phyloP scores from a whole-genome alignment of 2,888 invertebrate genomes.

The Steromphala cineraria region DNA sequence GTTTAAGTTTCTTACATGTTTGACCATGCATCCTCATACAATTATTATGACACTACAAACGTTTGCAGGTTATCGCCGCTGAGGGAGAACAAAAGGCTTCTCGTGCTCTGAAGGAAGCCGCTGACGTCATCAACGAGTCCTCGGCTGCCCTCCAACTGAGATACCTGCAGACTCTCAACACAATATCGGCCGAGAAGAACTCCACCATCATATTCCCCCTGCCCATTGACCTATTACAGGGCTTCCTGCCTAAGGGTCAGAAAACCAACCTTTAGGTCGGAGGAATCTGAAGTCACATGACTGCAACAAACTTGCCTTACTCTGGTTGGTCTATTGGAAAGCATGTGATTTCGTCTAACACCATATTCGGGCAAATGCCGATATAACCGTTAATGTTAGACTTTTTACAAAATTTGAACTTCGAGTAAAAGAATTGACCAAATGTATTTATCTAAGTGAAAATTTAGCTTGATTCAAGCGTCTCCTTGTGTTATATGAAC shows the following conservation, averaged over 20 bases:
- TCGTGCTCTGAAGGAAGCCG: slow-evolving; percentile 93
- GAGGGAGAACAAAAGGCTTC: slow-evolving; percentile 98
- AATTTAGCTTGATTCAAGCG: too few relatives aligned
- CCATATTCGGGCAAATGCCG: too few relatives aligned
- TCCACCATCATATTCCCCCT: slow-evolving; percentile 97
- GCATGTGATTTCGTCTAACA: not conserved
- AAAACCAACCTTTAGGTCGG: not conserved
- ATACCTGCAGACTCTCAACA: slow-evolving; percentile 95
- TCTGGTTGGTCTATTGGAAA: not conserved
- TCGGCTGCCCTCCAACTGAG: slow-evolving; percentile 95
- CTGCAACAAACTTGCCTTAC: slow-evolving; percentile 14
- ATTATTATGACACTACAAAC: not conserved
- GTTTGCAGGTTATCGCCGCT: slow-evolving; percentile 89
- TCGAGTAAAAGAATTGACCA: too few relatives aligned
- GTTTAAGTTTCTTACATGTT: too few relatives aligned
- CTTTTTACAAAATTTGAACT: too few relatives aligned
- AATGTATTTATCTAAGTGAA: too few relatives aligned
- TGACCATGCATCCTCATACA: too few relatives aligned
- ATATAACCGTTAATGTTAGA: too few relatives aligned
- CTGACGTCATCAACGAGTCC: slow-evolving; percentile 94
- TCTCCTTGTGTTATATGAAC: too few relatives aligned
- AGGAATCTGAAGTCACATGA: not conserved
- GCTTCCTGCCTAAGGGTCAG: not conserved
- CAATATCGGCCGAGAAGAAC: slow-evolving; percentile 97
- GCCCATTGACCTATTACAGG: slow-evolving; percentile 84